phyloP scores from a whole-genome alignment of 2,113 vertebrate species.

The Physeter macrocephalus region DNA sequence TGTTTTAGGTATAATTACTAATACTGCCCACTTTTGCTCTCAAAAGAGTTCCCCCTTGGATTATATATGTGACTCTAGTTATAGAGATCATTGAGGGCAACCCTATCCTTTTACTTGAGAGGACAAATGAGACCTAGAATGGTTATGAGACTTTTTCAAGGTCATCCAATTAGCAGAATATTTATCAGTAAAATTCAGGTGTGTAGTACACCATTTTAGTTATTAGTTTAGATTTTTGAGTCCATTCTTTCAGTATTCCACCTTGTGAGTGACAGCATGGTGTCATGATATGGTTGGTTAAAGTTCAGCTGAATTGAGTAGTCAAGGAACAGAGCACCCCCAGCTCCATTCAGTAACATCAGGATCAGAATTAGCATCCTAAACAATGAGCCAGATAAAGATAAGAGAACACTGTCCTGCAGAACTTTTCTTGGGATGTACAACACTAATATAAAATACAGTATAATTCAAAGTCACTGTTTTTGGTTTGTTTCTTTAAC shows the following conservation, averaged over 20 bases:
- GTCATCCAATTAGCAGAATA: background rate
- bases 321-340: background rate
- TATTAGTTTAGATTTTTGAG: background rate
- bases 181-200: background rate
- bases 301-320: background rate
- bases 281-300: background rate
- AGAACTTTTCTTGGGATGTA: background rate
- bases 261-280: background rate
- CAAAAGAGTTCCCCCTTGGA: background rate
- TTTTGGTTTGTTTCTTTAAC: background rate
- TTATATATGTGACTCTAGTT: background rate
- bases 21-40: background rate
- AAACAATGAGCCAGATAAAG: background rate
- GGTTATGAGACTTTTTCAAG: background rate
- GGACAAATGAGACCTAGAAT: background rate
- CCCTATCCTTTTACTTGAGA: background rate
- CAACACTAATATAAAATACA: background rate
- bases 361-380: background rate
- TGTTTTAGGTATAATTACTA: background rate
- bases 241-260: background rate
- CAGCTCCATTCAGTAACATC: background rate
- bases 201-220: background rate
- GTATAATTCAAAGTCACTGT: background rate
- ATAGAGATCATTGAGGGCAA: background rate
- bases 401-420: background rate